Base-by-base conservation (phyloP, 2,113 vertebrate species). In the Serranochromis macrocephalus region DNA sequence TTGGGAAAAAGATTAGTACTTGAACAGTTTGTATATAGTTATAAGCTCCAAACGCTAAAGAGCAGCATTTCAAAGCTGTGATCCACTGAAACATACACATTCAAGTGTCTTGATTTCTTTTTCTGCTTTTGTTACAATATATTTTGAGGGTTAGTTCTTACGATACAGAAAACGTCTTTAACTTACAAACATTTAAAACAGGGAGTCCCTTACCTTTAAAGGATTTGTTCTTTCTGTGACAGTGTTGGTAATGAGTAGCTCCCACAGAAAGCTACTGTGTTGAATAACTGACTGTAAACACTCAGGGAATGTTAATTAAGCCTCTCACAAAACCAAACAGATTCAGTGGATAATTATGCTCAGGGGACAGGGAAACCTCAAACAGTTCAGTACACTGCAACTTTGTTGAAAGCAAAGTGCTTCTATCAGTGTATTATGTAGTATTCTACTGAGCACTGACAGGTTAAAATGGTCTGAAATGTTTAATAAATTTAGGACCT, bases 221-320 rank as follows among this genome's bases (percentile, higher is more conserved):
- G 90, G 93, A 92, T 94, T 93, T 95, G 90, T 93, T 95, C 92
- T 88, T 90, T 94, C 89, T 88, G 93, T 93, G 93, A 95, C 90
- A 91, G 93, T 49, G 54, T 81, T 82, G 63, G 87, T 95, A 96
- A 96, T 94, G 92, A 95, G 87, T 83, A 83, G 89, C 93, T 94
- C 91, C 84, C 86, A 90, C 71, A 91, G 87, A 91, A 93, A 94
- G 93, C 88, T 89, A 83, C 93, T 82, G 91, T 91, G 93, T 94
- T 94, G 91, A 95, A 94, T 95, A 94, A 96, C 94, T 95, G 91
- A 95, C 94, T 94, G 94, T 96, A 96, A 96, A 96, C 95, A 96
- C 90, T 88, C 82, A 42, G 94, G 89, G 95, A 95, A 96, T 95
- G 95, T 94, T 96, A 96, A 96, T 96, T 96, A 96, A 90, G 92